phyloP scores from a whole-genome alignment of 1,140 invertebrate genomes.

The Aphis craccivora region DNA sequence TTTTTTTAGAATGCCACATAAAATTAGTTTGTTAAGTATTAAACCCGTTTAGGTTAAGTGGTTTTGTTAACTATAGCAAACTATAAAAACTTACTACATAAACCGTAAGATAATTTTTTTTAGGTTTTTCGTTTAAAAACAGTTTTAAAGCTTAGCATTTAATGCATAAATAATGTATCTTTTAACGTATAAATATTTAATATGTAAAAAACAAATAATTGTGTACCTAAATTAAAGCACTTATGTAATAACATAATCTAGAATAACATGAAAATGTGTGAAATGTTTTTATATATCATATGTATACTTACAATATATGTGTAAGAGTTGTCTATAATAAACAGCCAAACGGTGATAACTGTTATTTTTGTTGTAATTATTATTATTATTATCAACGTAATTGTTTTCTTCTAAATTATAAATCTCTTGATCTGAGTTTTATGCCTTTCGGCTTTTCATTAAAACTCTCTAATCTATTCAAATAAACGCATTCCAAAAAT shows the following conservation, averaged over 20 bases:
- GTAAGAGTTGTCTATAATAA: too few relatives aligned
- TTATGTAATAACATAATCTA: neutral
- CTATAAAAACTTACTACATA: neutral
- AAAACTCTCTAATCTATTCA: neutral
- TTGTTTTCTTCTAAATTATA: neutral
- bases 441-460: neutral
- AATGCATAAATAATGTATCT: neutral
- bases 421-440: too few relatives aligned
- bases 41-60: neutral
- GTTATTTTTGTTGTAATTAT: too few relatives aligned
- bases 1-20: neutral
- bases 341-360: too few relatives aligned
- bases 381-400: too few relatives aligned
- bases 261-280: too few relatives aligned
- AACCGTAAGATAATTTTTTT: neutral
- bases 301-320: too few relatives aligned
- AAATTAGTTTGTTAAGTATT: neutral
- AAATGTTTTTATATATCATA: too few relatives aligned
- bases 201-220: neutral
- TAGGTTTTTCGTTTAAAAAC: neutral
- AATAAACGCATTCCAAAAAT: neutral
- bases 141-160: conserved; percentile 8
- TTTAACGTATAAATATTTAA: neutral
- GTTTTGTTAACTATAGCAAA: neutral
- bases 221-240: neutral